These are phyloP conservation scores for Pycnomerus fuliginosus DNA, from an alignment of 2,888 invertebrate genomes.

Conservation along the genomic window DNA sequence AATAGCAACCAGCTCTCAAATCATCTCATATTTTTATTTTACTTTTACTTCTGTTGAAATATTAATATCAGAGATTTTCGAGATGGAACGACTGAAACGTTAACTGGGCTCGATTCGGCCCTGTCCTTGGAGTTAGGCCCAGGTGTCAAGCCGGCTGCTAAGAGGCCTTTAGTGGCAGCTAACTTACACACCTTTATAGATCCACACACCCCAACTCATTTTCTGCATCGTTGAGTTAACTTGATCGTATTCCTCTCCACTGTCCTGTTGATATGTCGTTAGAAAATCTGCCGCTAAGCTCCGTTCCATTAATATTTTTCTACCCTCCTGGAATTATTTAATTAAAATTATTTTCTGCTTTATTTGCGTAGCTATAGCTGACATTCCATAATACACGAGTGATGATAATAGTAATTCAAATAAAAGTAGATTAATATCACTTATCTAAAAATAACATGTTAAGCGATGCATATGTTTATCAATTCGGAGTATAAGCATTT, in stretches of 20 bases:
- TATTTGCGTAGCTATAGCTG: slow-evolving; percentile 8
- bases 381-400: no score
- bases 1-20: no score
- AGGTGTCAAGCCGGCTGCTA: slow-evolving; percentile 48
- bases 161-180: slow-evolving; percentile 39
- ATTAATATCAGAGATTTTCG: no score
- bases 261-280: slow-evolving; percentile 8
- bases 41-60: no score
- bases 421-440: no score
- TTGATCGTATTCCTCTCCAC: slow-evolving; percentile 30
- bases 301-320: background rate
- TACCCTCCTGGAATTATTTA: slow-evolving; percentile 3
- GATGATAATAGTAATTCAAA: no score
- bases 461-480: no score
- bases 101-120: slow-evolving; percentile 13
- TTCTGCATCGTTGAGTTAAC: slow-evolving; percentile 50
- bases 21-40: no score
- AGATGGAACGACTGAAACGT: background rate
- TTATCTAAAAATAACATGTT: no score
- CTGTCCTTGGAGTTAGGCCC: slow-evolving; percentile 37
- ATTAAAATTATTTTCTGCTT: slow-evolving; percentile 12
- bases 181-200: slow-evolving; percentile 46
- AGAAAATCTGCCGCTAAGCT: slow-evolving; percentile 2
- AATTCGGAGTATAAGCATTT: no score
- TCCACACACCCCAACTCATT: slow-evolving; percentile 47